Base-by-base conservation (phyloP, 2,888 invertebrate species). In the Cerceris ruficornis region DNA sequence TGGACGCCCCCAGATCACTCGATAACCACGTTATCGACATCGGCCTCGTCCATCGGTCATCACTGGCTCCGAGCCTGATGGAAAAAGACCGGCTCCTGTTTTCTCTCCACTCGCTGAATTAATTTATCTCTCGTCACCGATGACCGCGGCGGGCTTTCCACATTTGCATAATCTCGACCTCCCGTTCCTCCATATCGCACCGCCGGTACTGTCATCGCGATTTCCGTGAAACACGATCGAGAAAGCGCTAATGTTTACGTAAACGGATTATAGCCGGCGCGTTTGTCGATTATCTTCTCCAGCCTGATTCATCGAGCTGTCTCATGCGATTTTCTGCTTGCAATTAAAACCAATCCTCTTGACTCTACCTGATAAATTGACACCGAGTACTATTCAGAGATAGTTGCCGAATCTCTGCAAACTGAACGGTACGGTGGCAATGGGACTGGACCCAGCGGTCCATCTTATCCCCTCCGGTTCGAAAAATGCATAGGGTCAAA, bases 1-100 rank as follows among this genome's bases (percentile, higher is more conserved):
- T 88, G 87, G 87, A 92, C 92, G 92, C 92, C 92, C 92, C 92
- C 92, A 92, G 92, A 92, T 92, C 90, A 90, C 83, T 88, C 89
- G 92, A 92, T 92, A 92, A 91, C 88, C 87, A 85, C 80, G 80
- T 81, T 90, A 91, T 90, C 90, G 86, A 80, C 89, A 90, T 89
- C 90, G 88, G 80, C 87, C 84, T 84, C 86, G 82, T 86, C 86
- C 88, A 89, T 89, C 88, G 88, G 82, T 86, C 87, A 83, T 89
- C 87, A 61, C 80, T 80, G 76, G 54, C 78, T 67, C 65, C 58
- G 57, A 73, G 80, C 60, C 70, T 76, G 73, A 77, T 84, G 79
- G 80, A 84, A 80, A 84, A 86, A 86, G 86, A 86, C 84, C 72
- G 59, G 70, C 50, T 68, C 67, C 72, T 42, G 58, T 58, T 65